A percentile compares a stretch with the other conserved stretches of the same genome.
These are phyloP conservation scores for Leucania comma DNA, from an alignment of 2,888 invertebrate species.

Conservation along the genomic window DNA sequence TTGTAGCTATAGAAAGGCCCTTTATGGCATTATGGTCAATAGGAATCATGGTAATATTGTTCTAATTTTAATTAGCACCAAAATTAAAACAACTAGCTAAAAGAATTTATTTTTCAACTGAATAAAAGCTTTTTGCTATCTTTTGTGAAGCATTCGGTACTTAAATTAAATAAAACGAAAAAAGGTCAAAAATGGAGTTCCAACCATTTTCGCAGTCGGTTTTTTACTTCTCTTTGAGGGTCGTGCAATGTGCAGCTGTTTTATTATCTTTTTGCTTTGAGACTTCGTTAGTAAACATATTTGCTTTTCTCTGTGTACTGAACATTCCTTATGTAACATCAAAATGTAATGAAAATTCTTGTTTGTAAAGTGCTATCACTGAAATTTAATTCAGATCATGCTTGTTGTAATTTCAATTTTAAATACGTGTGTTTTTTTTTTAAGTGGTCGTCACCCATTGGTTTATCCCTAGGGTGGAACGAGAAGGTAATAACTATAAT, in stretches of 20 bases:
- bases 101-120: background rate
- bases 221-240: background rate
- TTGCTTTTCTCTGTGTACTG: background rate
- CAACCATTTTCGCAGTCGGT: background rate
- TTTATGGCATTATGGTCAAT: no score
- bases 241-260: background rate
- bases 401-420: background rate
- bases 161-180: constrained; percentile 14
- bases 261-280: constrained; percentile 2
- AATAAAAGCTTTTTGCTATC: background rate
- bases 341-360: constrained; percentile 9
- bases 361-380: background rate
- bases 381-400: background rate
- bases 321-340: background rate
- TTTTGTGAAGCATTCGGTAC: background rate
- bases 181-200: background rate
- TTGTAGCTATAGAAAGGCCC: no score
- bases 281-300: constrained; percentile 3
- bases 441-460: no score
- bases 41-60: no score
- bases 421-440: background rate
- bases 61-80: background rate
- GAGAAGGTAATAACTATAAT: no score
- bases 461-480: no score
- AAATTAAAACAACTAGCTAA: no score